These are phyloP conservation scores for Anniella stebbinsi DNA, from an alignment of 2,797 vertebrate species.

Conservation along the genomic window DNA sequence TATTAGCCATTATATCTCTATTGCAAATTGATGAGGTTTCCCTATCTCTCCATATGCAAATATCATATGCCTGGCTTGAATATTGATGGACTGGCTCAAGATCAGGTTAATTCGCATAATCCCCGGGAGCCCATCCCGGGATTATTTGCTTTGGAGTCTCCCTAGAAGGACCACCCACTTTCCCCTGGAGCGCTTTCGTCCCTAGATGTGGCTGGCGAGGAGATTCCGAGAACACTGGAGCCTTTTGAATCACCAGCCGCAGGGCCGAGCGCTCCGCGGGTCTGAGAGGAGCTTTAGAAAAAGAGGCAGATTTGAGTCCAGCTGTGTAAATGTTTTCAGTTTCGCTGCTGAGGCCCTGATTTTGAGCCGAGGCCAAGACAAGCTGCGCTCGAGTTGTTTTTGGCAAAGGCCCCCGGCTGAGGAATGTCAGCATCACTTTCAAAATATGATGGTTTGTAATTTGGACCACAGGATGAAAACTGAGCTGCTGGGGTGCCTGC, in stretches of 20 bases:
- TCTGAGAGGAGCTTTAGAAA: conserved; percentile 83
- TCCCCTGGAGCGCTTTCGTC: conserved; percentile 66
- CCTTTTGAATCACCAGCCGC: conserved; percentile 76
- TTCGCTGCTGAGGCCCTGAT: conserved; percentile 91
- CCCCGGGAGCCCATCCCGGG: conserved; percentile 54
- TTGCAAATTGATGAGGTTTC: conserved; percentile 66
- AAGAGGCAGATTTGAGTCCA: conserved; percentile 90
- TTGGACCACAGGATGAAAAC: conserved; percentile 91
- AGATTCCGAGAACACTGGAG: conserved; percentile 76
- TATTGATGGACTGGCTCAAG: conserved; percentile 42
- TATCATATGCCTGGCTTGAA: conserved; percentile 45
- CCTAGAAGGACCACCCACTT: conserved; percentile 72
- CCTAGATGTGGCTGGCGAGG: conserved; percentile 63
- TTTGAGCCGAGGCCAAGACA: conserved; percentile 95
- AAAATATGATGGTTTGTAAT: conserved; percentile 94
- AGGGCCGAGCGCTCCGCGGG: conserved; percentile 67
- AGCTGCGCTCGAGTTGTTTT: conserved; percentile 93
- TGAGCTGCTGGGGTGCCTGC: conserved; percentile 88
- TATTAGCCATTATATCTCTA: conserved; percentile 59
- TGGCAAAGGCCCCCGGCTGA: conserved; percentile 90
- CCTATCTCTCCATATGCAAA: conserved; percentile 62
- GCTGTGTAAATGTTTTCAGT: conserved; percentile 99
- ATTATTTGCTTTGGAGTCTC: conserved; percentile 57
- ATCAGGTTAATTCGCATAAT: conserved; percentile 46
- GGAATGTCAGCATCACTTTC: conserved; percentile 98